Evolutionary conservation across 2,888 invertebrate species (phyloP).

Genomic region (Alloscopus bannaensis): DNA sequence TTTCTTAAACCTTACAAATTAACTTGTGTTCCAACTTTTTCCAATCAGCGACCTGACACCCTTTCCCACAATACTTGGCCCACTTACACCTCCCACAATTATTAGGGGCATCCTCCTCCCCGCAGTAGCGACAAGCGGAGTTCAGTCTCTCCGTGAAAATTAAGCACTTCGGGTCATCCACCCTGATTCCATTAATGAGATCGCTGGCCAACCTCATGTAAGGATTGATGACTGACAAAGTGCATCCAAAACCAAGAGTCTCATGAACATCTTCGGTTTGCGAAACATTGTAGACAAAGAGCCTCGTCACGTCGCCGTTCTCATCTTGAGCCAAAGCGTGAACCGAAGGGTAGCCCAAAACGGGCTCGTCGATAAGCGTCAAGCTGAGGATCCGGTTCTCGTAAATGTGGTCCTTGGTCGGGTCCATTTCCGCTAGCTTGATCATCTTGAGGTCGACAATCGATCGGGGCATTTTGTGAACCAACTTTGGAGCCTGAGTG

Average conservation of each 20-base stretch:
- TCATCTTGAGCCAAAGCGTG: constrained; percentile 33
- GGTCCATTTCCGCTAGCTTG: constrained; percentile 25
- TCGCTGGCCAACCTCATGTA: constrained; percentile 20
- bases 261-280: constrained; percentile 27
- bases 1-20: constrained; percentile 8
- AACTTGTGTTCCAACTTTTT: constrained; percentile 24
- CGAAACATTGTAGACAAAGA: constrained; percentile 43
- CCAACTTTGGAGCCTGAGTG: background rate
- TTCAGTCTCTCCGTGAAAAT: constrained; percentile 2
- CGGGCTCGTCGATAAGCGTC: constrained; percentile 26
- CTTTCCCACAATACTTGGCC: constrained; percentile 12
- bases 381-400: constrained; percentile 25
- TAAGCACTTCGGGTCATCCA: constrained; percentile 11
- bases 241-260: constrained; percentile 33
- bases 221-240: constrained; percentile 38
- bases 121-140: constrained; percentile 30
- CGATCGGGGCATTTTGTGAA: background rate
- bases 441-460: background rate
- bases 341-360: background rate
- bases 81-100: constrained; percentile 22
- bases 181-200: background rate
- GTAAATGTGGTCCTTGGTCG: background rate
- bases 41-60: constrained; percentile 30
- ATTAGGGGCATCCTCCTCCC: constrained; percentile 18
- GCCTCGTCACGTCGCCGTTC: background rate